Base-by-base conservation (phyloP, 2,113 vertebrate genomes). In the Coryphaenoides rupestris region DNA sequence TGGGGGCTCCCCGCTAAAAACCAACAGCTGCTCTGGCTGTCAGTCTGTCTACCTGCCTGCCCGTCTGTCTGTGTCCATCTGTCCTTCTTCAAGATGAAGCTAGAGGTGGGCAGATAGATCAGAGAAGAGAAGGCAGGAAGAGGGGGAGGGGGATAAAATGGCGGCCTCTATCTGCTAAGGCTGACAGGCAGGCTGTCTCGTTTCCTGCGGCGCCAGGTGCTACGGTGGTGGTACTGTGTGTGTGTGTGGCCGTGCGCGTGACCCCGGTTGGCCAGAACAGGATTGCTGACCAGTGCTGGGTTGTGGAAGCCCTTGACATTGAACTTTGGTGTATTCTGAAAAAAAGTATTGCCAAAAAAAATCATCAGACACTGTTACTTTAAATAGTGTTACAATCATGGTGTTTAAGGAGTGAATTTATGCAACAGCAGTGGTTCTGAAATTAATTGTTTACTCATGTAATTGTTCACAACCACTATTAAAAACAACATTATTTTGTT, bases 171-270 rank as follows among this genome's bases (percentile, higher is more conserved):
- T 95, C 96, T 94, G 90, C 95, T 98, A 85, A 96, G 93, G 82
- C 95, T 96, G 72, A 95, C 93, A 0, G 95, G 95, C 46, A 96
- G 92, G 83, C 89, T 94, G 86, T 97, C 96, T 86, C 95, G 90
- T 84, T 97, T 99, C 77, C 93, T 93, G 80, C 94, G 94, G 22
- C 95, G 90, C 93, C 93, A 96, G 70, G 92, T 93, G 62, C 89
- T 94, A 63, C 94, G 95, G 89, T 93, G 94, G 71, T 93, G 94
- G 70, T 94, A 94, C 83, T 96, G 96, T 54, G 93, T 90, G 73
- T 94, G 93, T 2, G 84, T 69, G 68, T 49, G 63, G 21, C 47
- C 24, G 66, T 82, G 76, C 9, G 65, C 60, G 77, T 89, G 86
- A 61, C 80, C 77, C 21, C 79, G 87, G 75, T 71, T 91, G 2